Evolutionary conservation across 2,888 invertebrate genomes (phyloP), one percentile per base, ranked within the genome.

Genomic region (Drosophila eohydei): DNA sequence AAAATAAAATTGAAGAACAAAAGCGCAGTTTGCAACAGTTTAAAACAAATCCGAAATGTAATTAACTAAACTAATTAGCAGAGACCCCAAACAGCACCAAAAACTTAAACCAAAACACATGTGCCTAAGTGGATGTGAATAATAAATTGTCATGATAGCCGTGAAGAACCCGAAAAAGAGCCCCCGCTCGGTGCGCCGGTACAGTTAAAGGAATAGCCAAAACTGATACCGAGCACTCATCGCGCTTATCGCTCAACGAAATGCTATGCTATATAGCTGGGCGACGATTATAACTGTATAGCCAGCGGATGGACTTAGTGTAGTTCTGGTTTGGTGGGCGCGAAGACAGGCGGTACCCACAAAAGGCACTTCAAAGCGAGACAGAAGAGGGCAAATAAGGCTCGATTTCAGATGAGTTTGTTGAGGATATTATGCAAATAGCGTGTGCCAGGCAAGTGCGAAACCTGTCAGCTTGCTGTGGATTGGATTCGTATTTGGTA

Each of bases 401-500:
- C 36, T 55, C 55, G 55, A 41, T 16, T 32, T 32, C 55, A 28
- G 57, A 57, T 48, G 30, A 30, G 14, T 62, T 63, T 26, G 48
- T 16, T 30, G 6, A 41, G 51, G 48, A 44, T 68, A 58, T 60
- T 71, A 68, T 9, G 57, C 69, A 84, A 81, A 84, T 64, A 89
- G 74, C 84, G 84, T 81, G 84, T 83, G 84, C 77, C 88, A 61
- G 52, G 77, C 68, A 89, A 80, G 89, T 85, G 89, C 84, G 89
- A 85, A 89, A 81, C 67, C 58, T 71, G 71, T 55, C 88, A 71
- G 77, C 61, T 79, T 83, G 74, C 63, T 64, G 69, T 32, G 48
- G 48, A 50, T 50, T 73, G 66, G 71, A 80, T 75, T 41, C 9
- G n/a, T 41, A 65, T 51, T 55, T 71, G 52, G 41, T 60, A 62